phyloP scores from a whole-genome alignment of 2,888 invertebrate genomes.

The Proisotoma minuta region DNA sequence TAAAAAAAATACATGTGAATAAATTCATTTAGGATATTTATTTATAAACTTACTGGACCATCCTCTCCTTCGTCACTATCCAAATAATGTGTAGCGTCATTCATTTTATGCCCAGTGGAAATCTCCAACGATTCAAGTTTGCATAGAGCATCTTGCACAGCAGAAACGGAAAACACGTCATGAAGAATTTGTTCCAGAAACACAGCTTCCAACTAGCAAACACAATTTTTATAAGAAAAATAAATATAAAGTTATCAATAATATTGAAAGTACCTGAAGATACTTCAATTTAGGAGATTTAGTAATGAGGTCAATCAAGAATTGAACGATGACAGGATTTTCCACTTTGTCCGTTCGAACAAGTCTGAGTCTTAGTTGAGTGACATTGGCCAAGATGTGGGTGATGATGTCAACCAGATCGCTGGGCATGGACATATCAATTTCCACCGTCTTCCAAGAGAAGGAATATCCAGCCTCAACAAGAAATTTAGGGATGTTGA shows the following conservation, averaged over 20 bases:
- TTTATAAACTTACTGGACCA: background rate
- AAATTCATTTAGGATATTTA: constrained; percentile 5
- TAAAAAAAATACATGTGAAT: background rate
- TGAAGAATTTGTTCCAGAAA: constrained; percentile 19
- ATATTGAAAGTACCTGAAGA: background rate
- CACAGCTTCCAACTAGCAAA: constrained; percentile 7
- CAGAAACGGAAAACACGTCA: constrained; percentile 16
- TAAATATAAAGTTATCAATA: too few species aligned
- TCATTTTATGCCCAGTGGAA: background rate
- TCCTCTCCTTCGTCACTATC: constrained; percentile 22
- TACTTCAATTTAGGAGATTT: background rate
- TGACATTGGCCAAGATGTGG: constrained; percentile 16
- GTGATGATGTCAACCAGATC: constrained; percentile 14
- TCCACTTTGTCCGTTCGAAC: background rate
- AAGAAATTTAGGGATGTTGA: background rate
- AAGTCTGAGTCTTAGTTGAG: background rate
- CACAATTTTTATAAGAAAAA: background rate
- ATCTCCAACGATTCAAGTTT: constrained; percentile 20
- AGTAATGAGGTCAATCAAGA: constrained; percentile 13
- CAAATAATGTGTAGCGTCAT: constrained; percentile 10
- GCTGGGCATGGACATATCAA: constrained; percentile 19
- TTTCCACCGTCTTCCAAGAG: constrained; percentile 18
- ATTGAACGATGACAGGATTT: background rate
- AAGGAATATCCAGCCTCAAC: constrained; percentile 1
- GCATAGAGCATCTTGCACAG: constrained; percentile 9